phyloP scores from a whole-genome alignment of 2,113 vertebrate species.

The Oplegnathus fasciatus region DNA sequence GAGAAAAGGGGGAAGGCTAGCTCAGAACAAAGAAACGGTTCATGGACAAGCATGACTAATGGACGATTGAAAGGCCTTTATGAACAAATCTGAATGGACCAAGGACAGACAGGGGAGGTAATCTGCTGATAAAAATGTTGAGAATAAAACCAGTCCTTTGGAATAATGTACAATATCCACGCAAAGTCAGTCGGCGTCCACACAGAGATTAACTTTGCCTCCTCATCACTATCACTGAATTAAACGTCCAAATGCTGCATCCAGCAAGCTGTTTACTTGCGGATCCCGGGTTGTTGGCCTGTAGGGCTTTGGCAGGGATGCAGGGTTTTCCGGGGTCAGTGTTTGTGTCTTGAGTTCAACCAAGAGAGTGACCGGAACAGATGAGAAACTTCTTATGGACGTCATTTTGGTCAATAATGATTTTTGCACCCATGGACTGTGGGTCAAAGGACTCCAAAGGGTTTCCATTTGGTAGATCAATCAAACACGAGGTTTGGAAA shows the following conservation, averaged over 20 bases:
- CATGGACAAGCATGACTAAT: constrained; percentile 74
- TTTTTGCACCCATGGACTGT: constrained; percentile 7
- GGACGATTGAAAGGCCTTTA: constrained; percentile 70
- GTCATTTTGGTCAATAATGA: constrained; percentile 11
- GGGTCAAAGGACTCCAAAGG: neutral
- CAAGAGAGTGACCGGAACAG: constrained; percentile 8
- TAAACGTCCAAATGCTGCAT: constrained; percentile 45
- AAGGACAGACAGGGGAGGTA: constrained; percentile 45
- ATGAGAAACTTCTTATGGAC: constrained; percentile 38
- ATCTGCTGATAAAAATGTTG: constrained; percentile 41
- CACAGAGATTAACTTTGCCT: constrained; percentile 37
- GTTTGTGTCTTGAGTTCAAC: constrained; percentile 35
- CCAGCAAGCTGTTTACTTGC: constrained; percentile 53
- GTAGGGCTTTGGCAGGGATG: constrained; percentile 53
- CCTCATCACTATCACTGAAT: constrained; percentile 24
- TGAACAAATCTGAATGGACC: constrained; percentile 69
- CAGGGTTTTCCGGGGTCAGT: constrained; percentile 50
- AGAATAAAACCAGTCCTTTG: constrained; percentile 35
- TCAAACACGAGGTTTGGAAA: neutral
- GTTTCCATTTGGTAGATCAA: neutral
- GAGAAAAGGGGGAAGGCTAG: constrained; percentile 51
- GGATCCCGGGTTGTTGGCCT: constrained; percentile 54
- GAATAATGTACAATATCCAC: constrained; percentile 45
- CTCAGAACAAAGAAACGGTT: constrained; percentile 75
- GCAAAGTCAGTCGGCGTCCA: constrained; percentile 10